These are phyloP conservation scores for Cheilosia impressa DNA, from an alignment of 2,888 invertebrate species.

Conservation along the genomic window DNA sequence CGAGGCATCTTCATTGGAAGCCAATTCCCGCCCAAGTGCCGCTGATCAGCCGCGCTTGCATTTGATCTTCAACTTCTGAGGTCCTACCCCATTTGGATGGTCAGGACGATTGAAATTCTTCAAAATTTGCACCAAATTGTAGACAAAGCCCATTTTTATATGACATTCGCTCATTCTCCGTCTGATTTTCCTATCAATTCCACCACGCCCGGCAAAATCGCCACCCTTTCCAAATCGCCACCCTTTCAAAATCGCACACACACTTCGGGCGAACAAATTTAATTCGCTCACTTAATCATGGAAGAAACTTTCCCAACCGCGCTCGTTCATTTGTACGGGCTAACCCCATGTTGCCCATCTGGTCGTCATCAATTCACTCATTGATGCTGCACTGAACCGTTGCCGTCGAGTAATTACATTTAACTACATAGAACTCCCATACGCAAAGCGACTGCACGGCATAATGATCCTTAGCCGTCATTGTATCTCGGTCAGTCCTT, in stretches of 20 bases:
- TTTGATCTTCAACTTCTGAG: no score
- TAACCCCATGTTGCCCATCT: slow-evolving; percentile 53
- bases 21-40: no score
- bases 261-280: neutral
- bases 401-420: slow-evolving; percentile 52
- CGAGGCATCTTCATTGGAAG: no score
- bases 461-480: slow-evolving; percentile 46
- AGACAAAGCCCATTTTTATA: no score
- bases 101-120: no score
- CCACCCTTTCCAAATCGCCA: neutral
- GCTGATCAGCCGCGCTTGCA: no score
- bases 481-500: neutral
- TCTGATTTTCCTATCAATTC: no score
- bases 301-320: slow-evolving; percentile 2
- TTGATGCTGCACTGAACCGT: slow-evolving; percentile 47
- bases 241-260: neutral
- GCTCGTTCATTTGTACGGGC: slow-evolving; percentile 24
- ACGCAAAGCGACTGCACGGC: slow-evolving; percentile 5
- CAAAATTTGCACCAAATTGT: no score
- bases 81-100: no score
- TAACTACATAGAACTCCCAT: slow-evolving; percentile 12
- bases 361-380: slow-evolving; percentile 53
- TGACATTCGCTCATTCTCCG: no score
- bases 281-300: neutral
- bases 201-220: neutral